Conservation (phyloP, 2,113 vertebrate species). For the Paradisaea rubra region DNA sequence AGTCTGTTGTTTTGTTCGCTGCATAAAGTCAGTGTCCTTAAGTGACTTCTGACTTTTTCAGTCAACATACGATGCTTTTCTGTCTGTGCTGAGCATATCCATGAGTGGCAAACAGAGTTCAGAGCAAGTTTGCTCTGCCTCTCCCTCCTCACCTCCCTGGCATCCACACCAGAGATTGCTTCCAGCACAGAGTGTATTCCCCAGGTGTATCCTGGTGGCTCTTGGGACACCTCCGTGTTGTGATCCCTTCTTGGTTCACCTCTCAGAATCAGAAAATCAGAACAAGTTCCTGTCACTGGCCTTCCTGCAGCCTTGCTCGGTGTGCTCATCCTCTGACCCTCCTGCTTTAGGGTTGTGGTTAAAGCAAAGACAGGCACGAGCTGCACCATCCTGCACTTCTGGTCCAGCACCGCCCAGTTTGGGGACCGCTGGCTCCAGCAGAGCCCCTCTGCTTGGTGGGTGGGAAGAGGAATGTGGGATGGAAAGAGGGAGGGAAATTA, state of each 20-base stretch:
- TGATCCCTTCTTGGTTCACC: neutral
- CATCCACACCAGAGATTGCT: neutral
- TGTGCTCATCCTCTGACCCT: neutral
- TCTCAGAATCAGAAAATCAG: no score
- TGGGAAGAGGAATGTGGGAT: neutral
- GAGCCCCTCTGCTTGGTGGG: neutral
- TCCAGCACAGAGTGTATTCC: fast-evolving
- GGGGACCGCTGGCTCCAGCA: neutral
- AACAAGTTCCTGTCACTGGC: neutral
- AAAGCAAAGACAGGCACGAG: neutral
- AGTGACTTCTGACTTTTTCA: constrained; percentile 11
- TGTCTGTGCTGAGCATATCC: neutral
- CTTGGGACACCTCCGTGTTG: neutral
- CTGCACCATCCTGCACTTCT: neutral
- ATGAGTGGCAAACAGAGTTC: neutral
- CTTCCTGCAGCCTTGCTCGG: neutral
- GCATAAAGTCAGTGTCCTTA: neutral
- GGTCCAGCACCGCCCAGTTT: fast-evolving
- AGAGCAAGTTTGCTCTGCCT: neutral
- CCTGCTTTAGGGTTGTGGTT: neutral
- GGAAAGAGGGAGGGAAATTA: neutral
- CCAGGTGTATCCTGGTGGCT: fast-evolving
- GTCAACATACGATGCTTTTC: neutral
- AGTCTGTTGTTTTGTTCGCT: neutral
- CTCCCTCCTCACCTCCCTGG: neutral